Evolutionary conservation across 2,113 vertebrate genomes (phyloP), one percentile per base, ranked within the genome.

Genomic region (Odontophorus gujanensis): DNA sequence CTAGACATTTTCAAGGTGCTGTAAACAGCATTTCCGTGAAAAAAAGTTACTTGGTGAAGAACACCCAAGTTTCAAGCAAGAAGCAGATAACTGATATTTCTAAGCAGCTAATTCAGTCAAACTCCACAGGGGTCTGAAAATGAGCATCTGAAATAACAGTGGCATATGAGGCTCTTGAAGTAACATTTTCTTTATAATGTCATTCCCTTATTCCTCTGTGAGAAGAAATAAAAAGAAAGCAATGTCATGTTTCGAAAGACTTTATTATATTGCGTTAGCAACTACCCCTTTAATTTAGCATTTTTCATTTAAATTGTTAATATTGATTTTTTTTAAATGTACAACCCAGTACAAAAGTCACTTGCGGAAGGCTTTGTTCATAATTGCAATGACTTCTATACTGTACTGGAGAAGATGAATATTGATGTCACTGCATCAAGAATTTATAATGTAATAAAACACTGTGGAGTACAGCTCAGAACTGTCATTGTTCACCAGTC

Each of bases 391-490:
- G 69, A 89, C 66, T 92, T 96, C 43, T 92, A 20, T 63, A 76
- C 86, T 91, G 82, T 85, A 61, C 42, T 90, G 77, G 57, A 69
- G 84, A 96, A 90, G 87, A 95, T 88, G 28, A 96, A 90, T 96
- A 94, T 89, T 91, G 87, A 88, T 93, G 82, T 86, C 79, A 90
- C 36, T 72, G 55, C 62, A 84, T 62, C 4, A 3, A 92, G 79
- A 92, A 95, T 93, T 88, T 93, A 90, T 82, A 93, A 88, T 87
- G 58, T 71, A 94, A 91, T 96, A 91, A 94, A 96, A 79, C n/a
- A 68, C 30, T 61, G 32, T 73, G 26, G 84, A 11, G 3, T 34
- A 59, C 12, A 75, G 36, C 38, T 68, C 62, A 76, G 55, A 79
- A 92, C 42, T 80, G 26, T 82, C 80, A n/a, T 77, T 91, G 63